phyloP scores from a whole-genome alignment of 2,113 vertebrate species.

The Ciconia boyciana region DNA sequence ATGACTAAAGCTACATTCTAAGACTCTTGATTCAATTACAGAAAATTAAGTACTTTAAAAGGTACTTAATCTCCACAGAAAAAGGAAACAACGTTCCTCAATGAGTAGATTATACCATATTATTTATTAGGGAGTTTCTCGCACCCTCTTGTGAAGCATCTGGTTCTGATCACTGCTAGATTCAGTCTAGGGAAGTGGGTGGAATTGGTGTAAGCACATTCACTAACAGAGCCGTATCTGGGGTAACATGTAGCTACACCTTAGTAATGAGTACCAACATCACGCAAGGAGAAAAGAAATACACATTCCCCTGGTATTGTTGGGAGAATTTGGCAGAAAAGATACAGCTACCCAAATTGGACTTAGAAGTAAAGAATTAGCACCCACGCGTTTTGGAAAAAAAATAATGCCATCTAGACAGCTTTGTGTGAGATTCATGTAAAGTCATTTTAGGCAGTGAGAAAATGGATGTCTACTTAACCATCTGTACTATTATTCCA shows the following conservation, averaged over 20 bases:
- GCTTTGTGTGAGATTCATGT: neutral
- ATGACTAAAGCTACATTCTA: neutral
- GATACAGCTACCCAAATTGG: neutral
- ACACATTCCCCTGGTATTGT: accelerated
- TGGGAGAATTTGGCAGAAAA: neutral
- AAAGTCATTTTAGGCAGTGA: neutral
- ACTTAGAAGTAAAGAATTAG: neutral
- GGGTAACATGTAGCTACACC: neutral
- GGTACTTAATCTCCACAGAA: neutral
- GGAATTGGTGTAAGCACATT: neutral
- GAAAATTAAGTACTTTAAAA: slow-evolving; percentile 25
- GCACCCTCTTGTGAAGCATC: neutral
- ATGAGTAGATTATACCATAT: neutral
- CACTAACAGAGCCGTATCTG: neutral
- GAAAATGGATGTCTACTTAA: neutral
- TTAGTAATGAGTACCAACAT: neutral
- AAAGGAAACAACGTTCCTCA: neutral
- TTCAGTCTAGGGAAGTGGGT: neutral
- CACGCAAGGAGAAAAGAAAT: neutral
- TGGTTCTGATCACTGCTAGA: neutral
- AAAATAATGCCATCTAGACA: neutral
- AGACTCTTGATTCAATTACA: slow-evolving; percentile 1
- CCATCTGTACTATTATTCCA: neutral
- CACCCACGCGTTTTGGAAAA: accelerated
- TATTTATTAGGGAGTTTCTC: neutral